phyloP scores from a whole-genome alignment of 2,797 vertebrate genomes.

The Pseudocheirus occidentalis region DNA sequence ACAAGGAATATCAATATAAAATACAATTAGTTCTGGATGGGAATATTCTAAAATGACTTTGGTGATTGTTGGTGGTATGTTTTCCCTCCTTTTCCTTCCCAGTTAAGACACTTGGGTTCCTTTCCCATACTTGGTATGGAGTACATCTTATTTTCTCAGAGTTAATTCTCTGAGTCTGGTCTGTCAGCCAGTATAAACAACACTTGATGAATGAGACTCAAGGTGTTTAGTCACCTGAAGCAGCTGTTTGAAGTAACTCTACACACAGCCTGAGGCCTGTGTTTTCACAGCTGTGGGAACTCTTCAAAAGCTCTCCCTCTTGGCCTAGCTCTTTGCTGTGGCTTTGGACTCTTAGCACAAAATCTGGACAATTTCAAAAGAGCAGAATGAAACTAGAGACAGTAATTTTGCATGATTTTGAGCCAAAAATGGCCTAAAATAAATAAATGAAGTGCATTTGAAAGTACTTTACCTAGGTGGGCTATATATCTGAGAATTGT shows the following conservation, averaged over 20 bases:
- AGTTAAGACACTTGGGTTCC: slow-evolving; percentile 77
- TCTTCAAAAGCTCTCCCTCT: slow-evolving; percentile 89
- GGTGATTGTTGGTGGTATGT: slow-evolving; percentile 42
- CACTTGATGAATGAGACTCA: slow-evolving; percentile 94
- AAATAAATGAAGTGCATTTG: slow-evolving; percentile 90
- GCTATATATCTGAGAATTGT: slow-evolving; percentile 87
- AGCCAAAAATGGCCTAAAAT: slow-evolving; percentile 89
- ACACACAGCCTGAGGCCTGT: slow-evolving; percentile 88
- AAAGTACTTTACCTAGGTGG: slow-evolving; percentile 91
- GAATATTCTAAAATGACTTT: slow-evolving; percentile 78
- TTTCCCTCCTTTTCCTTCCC: slow-evolving; percentile 60
- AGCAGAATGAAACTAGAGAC: slow-evolving; percentile 90
- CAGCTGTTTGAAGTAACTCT: slow-evolving; percentile 89
- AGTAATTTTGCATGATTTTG: slow-evolving; percentile 87
- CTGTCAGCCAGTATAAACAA: slow-evolving; percentile 94
- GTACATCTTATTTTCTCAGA: slow-evolving; percentile 89
- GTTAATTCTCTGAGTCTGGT: slow-evolving; percentile 90
- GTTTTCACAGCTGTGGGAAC: slow-evolving; percentile 95
- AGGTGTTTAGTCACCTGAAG: slow-evolving; percentile 98
- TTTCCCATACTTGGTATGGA: slow-evolving; percentile 88
- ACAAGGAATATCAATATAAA: slow-evolving; percentile 73
- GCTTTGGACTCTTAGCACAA: slow-evolving; percentile 87
- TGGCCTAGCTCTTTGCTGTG: slow-evolving; percentile 86
- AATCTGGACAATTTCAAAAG: slow-evolving; percentile 90
- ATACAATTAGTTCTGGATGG: slow-evolving; percentile 77